Conservation (phyloP, 1,140 invertebrate genomes). For the Leptestheria dahalacensis region DNA sequence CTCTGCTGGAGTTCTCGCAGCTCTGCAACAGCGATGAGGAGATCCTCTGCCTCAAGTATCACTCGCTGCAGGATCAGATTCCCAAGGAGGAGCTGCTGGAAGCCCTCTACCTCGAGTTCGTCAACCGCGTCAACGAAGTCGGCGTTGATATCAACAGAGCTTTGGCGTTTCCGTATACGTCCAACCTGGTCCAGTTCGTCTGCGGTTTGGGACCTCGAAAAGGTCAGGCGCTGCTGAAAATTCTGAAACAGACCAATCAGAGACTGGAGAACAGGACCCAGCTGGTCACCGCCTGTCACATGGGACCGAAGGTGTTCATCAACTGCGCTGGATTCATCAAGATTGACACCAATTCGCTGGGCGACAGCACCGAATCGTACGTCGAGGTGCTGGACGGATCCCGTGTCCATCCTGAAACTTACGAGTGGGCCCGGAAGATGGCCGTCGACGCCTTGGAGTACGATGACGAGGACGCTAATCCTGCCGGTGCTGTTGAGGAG, state of each 20-base stretch:
- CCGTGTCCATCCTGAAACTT: conserved; percentile 95
- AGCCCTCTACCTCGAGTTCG: conserved; percentile 77
- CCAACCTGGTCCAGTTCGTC: conserved; percentile 90
- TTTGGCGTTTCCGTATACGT: conserved; percentile 69
- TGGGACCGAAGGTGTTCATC: conserved; percentile 97
- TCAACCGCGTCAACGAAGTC: conserved; percentile 86
- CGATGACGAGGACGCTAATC: conserved; percentile 65
- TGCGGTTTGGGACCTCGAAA: conserved; percentile 94
- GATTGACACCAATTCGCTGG: conserved; percentile 88
- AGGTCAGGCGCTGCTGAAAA: conserved; percentile 66
- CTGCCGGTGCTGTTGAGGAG: conserved; percentile 89
- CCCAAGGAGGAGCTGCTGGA: conserved; percentile 71
- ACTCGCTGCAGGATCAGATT: conserved; percentile 74
- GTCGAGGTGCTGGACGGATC: conserved; percentile 95
- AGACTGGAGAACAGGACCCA: conserved; percentile 87
- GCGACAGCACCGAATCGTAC: conserved; percentile 84
- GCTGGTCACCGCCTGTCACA: conserved; percentile 82
- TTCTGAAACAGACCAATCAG: conserved; percentile 84
- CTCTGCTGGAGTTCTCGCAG: conserved; percentile 88
- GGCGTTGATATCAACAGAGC: conserved; percentile 96
- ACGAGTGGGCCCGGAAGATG: conserved; percentile 99
- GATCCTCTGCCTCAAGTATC: conserved; percentile 83
- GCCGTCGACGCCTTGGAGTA: conserved; percentile 97
- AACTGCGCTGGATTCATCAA: conserved; percentile 99
- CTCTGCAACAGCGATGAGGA: conserved; percentile 90